A percentile compares a stretch with the other conserved stretches of the same genome.
Conservation (phyloP, 2,888 invertebrate species). For the Axea sp. region DNA sequence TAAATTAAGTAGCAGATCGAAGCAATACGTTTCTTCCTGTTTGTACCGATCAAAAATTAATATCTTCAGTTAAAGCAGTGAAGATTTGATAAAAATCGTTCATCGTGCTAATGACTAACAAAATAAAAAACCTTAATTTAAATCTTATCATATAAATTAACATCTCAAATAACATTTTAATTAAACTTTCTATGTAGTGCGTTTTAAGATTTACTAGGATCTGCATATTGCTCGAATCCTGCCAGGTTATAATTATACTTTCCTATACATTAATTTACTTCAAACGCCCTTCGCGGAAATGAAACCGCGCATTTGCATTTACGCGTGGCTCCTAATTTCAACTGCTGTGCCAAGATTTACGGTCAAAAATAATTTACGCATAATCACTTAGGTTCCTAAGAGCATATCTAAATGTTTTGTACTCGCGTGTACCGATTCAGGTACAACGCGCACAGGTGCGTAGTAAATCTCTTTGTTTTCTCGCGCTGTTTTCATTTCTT, state of each 20-base stretch:
- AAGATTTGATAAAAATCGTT: no score
- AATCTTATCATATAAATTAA: no score
- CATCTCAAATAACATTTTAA: neutral
- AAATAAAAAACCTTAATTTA: no score
- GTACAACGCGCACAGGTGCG: slow-evolving; percentile 38
- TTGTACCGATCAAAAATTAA: no score
- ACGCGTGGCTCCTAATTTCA: slow-evolving; percentile 28
- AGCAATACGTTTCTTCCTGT: no score
- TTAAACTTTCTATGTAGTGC: neutral
- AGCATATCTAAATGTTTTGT: slow-evolving; percentile 50
- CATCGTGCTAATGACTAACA: no score
- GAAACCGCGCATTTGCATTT: slow-evolving; percentile 29
- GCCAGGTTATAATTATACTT: slow-evolving; percentile 30
- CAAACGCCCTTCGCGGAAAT: neutral
- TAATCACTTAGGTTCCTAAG: slow-evolving; percentile 41
- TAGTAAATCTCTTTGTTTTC: slow-evolving; percentile 62
- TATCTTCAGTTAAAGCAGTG: no score
- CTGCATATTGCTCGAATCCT: slow-evolving; percentile 7
- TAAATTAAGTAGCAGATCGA: no score
- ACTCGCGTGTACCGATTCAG: slow-evolving; percentile 34
- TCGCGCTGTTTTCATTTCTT: slow-evolving; percentile 48
- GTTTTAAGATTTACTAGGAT: no score
- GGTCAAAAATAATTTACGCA: slow-evolving; percentile 47
- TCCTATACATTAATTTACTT: slow-evolving; percentile 27
- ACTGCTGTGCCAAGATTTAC: slow-evolving; percentile 38